phyloP scores from a whole-genome alignment of 2,888 invertebrate genomes.

The Stictocephala bisonia region DNA sequence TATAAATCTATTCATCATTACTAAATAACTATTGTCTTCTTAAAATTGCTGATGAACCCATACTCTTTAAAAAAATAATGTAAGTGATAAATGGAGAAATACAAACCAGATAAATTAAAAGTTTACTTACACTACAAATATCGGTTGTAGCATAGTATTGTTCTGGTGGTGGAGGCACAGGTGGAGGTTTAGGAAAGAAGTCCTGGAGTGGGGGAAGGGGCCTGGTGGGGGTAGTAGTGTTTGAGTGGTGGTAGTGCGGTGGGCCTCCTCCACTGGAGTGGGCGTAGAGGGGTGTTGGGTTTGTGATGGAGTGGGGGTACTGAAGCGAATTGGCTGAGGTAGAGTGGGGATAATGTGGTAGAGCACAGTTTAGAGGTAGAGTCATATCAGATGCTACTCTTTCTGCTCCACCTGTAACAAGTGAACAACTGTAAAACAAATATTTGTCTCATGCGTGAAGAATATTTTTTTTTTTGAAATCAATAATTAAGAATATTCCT shows the following conservation, averaged over 20 bases:
- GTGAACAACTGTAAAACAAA: too few species aligned
- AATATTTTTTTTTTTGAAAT: too few species aligned
- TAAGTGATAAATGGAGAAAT: too few species aligned
- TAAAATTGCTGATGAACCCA: too few species aligned
- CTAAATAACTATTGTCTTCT: too few species aligned
- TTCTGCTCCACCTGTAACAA: slow-evolving; percentile 22
- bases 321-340: too few species aligned
- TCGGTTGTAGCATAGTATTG: slow-evolving; percentile 79
- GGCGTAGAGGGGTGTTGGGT: background rate
- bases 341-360: slow-evolving; percentile 4
- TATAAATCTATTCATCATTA: too few species aligned
- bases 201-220: slow-evolving; percentile 67
- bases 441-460: too few species aligned
- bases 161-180: slow-evolving; percentile 76
- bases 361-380: slow-evolving; percentile 6
- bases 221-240: slow-evolving; percentile 59
- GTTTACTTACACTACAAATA: slow-evolving; percentile 67
- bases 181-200: slow-evolving; percentile 71
- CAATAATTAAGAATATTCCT: too few species aligned
- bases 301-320: background rate
- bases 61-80: too few species aligned
- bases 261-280: background rate
- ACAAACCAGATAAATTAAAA: too few species aligned
- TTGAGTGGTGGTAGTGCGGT: slow-evolving; percentile 65
- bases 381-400: slow-evolving; percentile 19